Base-by-base conservation (phyloP, 2,797 vertebrate species). In the Eulemur coronatus region DNA sequence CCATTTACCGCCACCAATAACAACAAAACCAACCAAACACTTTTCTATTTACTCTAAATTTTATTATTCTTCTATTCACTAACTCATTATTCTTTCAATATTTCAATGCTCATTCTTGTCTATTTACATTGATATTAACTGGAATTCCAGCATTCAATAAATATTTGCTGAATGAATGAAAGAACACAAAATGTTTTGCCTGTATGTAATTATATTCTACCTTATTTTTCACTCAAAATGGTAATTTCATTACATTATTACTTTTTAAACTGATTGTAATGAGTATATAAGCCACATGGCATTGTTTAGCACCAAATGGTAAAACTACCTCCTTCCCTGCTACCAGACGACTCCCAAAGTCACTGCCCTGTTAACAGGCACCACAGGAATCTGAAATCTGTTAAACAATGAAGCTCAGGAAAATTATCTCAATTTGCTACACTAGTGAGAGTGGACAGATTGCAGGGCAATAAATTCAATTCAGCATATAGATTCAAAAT, bases 241-340 rank as follows among this genome's bases (percentile, higher is more conserved):
- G 30, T 65, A 52, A 79, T 65, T 69, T 69, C 30, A 48, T 55
- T 67, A 78, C 14, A 85, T 13, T 61, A 30, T 84, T 79, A 48
- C 50, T 55, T 92, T 69, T 41, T 89, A 67, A 88, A 35, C 0
- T 11, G 57, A 75, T 26, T 38, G 38, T 69, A 38, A 85, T 65
- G 88, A 88, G 70, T 94, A 84, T 30, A 33, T n/a, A 90, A 93
- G 48, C 73, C 84, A 76, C 88, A n/a, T 67, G 88, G 28, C 67
- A 91, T 82, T 81, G 52, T 30, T 96, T 52, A 92, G 55, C 81
- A 79, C 76, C 35, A 73, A 97, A 80, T 43, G 30, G 80, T 17
- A 52, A 73, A 65, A 12, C 26, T 35, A 10, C 17, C 26, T 46
- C 46, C 38, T 28, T 13, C 4, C 2, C 24, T 89, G 22, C 75